Evolutionary conservation across 2,888 invertebrate species (phyloP).

Genomic region (Eupithecia subfuscata): DNA sequence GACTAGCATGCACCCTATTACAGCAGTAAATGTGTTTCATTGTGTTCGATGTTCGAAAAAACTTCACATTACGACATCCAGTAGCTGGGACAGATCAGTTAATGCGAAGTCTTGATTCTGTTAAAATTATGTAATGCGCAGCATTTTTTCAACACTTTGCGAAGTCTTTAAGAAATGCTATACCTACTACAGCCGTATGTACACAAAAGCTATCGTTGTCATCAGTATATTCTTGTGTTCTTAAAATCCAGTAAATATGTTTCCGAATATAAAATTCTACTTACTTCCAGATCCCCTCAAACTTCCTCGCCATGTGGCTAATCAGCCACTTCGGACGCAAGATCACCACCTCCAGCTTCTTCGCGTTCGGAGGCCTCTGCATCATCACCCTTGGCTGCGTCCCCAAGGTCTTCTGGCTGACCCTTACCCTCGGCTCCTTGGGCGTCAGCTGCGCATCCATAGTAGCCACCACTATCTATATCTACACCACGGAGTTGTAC

Average conservation of each 20-base stretch:
- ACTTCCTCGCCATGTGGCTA: conserved; percentile 77
- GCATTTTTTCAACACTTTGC: too few species aligned
- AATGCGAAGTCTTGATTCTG: not conserved
- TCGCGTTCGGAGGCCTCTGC: conserved; percentile 84
- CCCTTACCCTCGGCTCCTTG: conserved; percentile 86
- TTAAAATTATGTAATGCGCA: too few species aligned
- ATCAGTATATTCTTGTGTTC: not conserved
- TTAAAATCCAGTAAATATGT: not conserved
- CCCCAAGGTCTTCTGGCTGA: conserved; percentile 78
- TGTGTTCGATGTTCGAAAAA: too few species aligned
- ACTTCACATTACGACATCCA: not conserved
- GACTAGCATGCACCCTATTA: not conserved
- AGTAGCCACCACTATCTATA: conserved; percentile 91
- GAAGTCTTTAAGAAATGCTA: too few species aligned
- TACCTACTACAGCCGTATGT: too few species aligned
- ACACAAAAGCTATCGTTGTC: not conserved
- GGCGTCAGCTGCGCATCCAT: conserved; percentile 92
- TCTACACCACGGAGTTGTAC: conserved; percentile 93
- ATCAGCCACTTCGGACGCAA: conserved; percentile 87
- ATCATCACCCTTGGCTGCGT: conserved; percentile 85
- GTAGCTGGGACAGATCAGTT: not conserved
- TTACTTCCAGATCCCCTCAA: conserved; percentile 85
- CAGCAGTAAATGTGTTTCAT: too few species aligned
- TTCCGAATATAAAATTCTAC: not conserved
- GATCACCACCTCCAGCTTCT: conserved; percentile 84